Conservation (phyloP, 1,140 invertebrate genomes). For the Nylanderia fulva region DNA sequence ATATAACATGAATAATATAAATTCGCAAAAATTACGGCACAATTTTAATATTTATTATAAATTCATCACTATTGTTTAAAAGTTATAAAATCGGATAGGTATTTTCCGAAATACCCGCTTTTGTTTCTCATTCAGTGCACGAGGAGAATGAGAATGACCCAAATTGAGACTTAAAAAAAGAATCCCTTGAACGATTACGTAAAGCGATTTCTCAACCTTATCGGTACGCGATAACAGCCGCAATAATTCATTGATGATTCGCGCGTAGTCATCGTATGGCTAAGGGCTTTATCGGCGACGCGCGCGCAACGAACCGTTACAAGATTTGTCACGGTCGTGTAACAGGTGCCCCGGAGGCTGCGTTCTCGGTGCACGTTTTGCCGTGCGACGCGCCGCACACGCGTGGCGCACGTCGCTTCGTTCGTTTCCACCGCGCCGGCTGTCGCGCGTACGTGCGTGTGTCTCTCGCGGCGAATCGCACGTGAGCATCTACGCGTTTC, state of each 20-base stretch:
- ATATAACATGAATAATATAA: too few species aligned
- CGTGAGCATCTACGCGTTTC: constrained; percentile 18
- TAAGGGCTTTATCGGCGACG: constrained; percentile 47
- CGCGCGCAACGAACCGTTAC: constrained; percentile 55
- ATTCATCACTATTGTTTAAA: too few species aligned
- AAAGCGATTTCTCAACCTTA: constrained; percentile 15
- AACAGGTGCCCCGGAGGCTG: constrained; percentile 75
- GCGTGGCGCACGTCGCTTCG: constrained; percentile 9
- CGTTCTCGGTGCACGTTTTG: constrained; percentile 14
- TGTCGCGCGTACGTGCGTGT: constrained; percentile 73
- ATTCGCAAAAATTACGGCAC: too few species aligned
- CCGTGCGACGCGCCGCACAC: neutral
- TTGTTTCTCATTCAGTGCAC: neutral
- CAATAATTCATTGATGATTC: constrained; percentile 44
- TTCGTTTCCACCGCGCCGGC: constrained; percentile 50
- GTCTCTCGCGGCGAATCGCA: constrained; percentile 44
- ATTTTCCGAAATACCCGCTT: neutral
- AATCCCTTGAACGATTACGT: neutral
- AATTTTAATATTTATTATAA: too few species aligned
- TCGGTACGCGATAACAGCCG: constrained; percentile 36
- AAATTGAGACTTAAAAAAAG: neutral
- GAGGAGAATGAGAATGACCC: neutral
- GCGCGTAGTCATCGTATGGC: constrained; percentile 37
- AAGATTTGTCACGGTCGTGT: constrained; percentile 67
- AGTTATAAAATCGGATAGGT: too few species aligned